Conservation (phyloP, 1,140 invertebrate genomes). For the Sweltsa coloradensis region DNA sequence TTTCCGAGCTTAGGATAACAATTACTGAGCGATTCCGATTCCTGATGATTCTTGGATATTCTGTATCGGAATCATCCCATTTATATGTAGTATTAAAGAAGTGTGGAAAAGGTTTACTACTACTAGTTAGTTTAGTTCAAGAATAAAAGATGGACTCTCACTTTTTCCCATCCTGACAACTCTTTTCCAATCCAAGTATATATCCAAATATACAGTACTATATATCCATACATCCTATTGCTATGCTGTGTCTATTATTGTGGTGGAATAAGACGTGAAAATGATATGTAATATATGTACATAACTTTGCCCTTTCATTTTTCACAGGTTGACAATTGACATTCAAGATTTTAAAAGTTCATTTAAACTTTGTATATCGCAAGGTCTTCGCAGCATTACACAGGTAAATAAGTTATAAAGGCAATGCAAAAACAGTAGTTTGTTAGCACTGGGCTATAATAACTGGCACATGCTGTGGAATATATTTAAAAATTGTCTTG, state of each 20-base stretch:
- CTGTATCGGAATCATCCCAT: too few species aligned
- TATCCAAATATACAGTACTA: not conserved
- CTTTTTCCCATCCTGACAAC: not conserved
- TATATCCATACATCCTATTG: not conserved
- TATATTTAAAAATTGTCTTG: too few species aligned
- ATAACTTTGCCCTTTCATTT: constrained; percentile 13
- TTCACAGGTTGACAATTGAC: constrained; percentile 70
- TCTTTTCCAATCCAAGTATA: not conserved
- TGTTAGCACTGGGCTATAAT: too few species aligned
- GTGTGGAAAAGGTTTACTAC: too few species aligned
- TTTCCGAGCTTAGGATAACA: too few species aligned
- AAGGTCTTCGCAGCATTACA: constrained; percentile 70
- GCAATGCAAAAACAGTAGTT: too few species aligned
- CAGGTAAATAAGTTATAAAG: too few species aligned
- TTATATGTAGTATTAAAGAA: too few species aligned
- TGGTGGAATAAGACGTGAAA: not conserved
- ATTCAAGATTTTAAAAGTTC: constrained; percentile 95
- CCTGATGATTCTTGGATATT: too few species aligned
- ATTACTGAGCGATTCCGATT: too few species aligned
- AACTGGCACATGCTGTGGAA: too few species aligned
- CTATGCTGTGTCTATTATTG: not conserved
- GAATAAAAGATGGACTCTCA: not conserved
- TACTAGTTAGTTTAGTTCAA: too few species aligned
- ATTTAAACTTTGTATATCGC: constrained; percentile 83
- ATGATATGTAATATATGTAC: not conserved